Evolutionary conservation across 92 coral and sea anemone genomes (phyloP).

Genomic region (Epizoanthus illoricatus): DNA sequence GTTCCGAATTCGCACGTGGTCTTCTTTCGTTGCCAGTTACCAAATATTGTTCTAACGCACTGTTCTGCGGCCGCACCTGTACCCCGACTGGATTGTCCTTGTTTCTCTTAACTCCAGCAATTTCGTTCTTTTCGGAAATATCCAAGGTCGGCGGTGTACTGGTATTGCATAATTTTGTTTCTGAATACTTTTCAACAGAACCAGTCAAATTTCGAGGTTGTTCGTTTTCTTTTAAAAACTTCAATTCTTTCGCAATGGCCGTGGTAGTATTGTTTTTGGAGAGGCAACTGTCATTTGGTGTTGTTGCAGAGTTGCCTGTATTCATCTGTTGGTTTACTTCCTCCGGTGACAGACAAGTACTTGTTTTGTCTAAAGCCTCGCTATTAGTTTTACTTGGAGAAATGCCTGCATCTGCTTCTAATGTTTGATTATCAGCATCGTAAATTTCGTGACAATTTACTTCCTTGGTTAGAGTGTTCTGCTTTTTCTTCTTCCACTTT

Average conservation of each 20-base stretch:
- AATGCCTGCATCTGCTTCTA: not conserved
- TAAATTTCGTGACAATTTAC: not conserved
- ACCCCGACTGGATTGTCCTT: too few species aligned
- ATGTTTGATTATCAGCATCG: not conserved
- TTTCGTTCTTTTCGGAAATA: not conserved
- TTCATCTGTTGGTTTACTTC: not conserved
- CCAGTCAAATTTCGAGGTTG: slow-evolving; percentile 2
- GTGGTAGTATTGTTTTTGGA: not conserved
- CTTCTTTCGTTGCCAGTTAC: not conserved
- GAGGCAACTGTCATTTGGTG: not conserved
- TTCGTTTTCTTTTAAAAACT: not conserved
- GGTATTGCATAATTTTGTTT: not conserved
- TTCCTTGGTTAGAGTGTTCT: not conserved
- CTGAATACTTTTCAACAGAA: not conserved
- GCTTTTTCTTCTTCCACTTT: slow-evolving; percentile 29
- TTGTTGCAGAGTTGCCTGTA: not conserved
- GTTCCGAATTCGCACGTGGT: slow-evolving; percentile 21
- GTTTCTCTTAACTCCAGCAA: not conserved
- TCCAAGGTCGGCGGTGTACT: too few species aligned
- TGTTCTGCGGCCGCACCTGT: not conserved
- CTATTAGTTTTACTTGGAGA: slow-evolving; percentile 1
- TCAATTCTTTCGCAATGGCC: not conserved
- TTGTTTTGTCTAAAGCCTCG: not conserved
- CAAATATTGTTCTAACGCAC: not conserved
- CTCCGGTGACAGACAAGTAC: too few species aligned